These are phyloP conservation scores for Drosophila merina DNA, from an alignment of 2,888 invertebrate species.

Conservation along the genomic window DNA sequence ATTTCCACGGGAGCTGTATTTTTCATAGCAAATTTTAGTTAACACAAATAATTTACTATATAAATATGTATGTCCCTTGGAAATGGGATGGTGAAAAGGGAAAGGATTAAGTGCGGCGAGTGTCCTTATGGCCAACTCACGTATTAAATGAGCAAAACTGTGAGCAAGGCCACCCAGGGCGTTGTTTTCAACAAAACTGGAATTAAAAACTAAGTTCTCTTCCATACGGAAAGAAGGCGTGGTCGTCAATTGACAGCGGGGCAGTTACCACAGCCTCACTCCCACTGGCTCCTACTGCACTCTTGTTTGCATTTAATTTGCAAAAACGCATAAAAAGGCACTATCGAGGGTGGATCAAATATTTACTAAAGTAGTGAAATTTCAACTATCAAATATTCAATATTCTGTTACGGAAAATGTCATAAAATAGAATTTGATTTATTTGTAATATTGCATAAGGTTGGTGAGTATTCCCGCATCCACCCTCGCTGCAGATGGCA, in stretches of 20 bases:
- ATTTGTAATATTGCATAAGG: not conserved
- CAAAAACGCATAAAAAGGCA: slow-evolving; percentile 46
- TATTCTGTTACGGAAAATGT: no score
- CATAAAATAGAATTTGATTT: no score
- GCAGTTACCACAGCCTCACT: slow-evolving; percentile 5
- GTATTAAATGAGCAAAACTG: slow-evolving; percentile 70
- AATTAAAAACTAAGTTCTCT: slow-evolving; percentile 69
- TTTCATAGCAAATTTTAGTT: not conserved
- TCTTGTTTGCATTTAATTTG: slow-evolving; percentile 68
- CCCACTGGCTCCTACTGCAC: slow-evolving; percentile 24
- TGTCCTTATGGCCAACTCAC: slow-evolving; percentile 66
- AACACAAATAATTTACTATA: not conserved
- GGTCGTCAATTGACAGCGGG: slow-evolving; percentile 64
- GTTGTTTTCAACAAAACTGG: slow-evolving; percentile 57
- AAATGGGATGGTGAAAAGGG: not conserved
- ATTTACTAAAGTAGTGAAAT: not conserved
- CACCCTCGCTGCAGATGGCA: slow-evolving; percentile 27
- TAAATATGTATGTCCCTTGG: not conserved
- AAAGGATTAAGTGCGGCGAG: slow-evolving; percentile 11
- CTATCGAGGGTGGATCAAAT: slow-evolving; percentile 4
- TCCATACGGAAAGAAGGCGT: slow-evolving; percentile 45
- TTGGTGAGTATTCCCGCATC: not conserved
- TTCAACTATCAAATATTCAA: no score
- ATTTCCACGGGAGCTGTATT: not conserved
- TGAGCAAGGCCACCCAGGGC: slow-evolving; percentile 21